Conservation (phyloP, 2,888 invertebrate genomes). For the Keiferia lycopersicella region DNA sequence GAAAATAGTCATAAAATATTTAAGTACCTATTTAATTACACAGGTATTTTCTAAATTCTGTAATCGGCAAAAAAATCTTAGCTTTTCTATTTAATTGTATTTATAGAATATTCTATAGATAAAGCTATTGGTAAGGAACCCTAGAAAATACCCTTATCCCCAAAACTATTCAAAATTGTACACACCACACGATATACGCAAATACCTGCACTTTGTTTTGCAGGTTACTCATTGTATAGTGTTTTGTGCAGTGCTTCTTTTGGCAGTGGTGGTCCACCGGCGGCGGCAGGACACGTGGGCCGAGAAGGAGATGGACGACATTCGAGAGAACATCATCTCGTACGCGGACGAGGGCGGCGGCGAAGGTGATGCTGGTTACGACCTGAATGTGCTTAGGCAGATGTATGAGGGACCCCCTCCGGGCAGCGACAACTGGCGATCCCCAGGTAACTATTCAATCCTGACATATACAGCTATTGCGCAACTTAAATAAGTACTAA, state of each 20-base stretch:
- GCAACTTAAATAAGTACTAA: neutral
- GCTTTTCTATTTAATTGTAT: too few relatives aligned
- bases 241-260: slow-evolving; percentile 83
- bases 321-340: slow-evolving; percentile 97
- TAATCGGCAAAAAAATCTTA: too few relatives aligned
- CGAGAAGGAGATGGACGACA: slow-evolving; percentile 96
- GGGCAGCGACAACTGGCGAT: slow-evolving; percentile 44
- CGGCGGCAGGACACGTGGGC: slow-evolving; percentile 92
- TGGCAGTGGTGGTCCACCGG: slow-evolving; percentile 95
- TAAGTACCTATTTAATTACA: too few relatives aligned
- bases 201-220: neutral
- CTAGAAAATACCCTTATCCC: too few relatives aligned
- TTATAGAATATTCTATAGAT: too few relatives aligned
- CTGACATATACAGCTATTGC: neutral
- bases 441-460: neutral
- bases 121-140: too few relatives aligned
- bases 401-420: slow-evolving; percentile 83
- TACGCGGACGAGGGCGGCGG: slow-evolving; percentile 99
- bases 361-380: slow-evolving; percentile 97
- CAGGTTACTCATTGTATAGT: slow-evolving; percentile 5
- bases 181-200: neutral
- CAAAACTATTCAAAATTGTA: neutral
- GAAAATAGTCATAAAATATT: too few relatives aligned
- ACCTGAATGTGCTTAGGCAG: slow-evolving; percentile 88
- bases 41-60: too few relatives aligned